Evolutionary conservation across 2,113 vertebrate species (phyloP).

Genomic region (Mohoua ochrocephala): DNA sequence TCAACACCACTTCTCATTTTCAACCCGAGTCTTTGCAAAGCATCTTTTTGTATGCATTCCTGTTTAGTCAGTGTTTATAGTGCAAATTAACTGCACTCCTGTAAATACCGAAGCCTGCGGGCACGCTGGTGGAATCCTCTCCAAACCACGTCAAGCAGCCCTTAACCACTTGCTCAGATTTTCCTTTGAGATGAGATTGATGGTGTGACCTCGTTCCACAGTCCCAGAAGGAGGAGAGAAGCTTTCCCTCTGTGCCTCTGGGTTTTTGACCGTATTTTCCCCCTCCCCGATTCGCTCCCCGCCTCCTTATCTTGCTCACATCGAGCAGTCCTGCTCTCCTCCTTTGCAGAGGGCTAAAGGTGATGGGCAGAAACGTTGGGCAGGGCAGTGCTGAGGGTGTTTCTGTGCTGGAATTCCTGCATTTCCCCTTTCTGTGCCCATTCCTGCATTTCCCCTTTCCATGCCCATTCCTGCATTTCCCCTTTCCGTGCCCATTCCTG

Average conservation of each 20-base stretch:
- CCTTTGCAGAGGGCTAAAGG: neutral
- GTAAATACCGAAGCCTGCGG: neutral
- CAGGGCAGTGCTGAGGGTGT: neutral
- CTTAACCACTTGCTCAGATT: neutral
- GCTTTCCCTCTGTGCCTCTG: neutral
- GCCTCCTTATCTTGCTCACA: fast-evolving
- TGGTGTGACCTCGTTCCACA: neutral
- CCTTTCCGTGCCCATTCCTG: too few relatives aligned
- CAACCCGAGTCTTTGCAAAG: neutral
- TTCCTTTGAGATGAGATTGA: neutral
- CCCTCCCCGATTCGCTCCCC: neutral
- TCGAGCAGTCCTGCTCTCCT: neutral
- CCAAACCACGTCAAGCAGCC: neutral
- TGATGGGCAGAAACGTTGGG: neutral
- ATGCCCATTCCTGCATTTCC: too few relatives aligned
- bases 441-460: neutral
- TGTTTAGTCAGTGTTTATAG: neutral
- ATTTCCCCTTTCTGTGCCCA: neutral
- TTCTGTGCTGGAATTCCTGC: neutral
- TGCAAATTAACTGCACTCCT: neutral
- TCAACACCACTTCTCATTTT: neutral
- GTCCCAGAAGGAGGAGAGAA: neutral
- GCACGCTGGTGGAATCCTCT: neutral
- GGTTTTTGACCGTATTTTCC: fast-evolving
- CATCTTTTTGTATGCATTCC: neutral